Percentiles rank a stretch among this genome's conserved stretches.
These are phyloP conservation scores for Chrysina gloriosa DNA, from an alignment of 2,888 invertebrate species.

Conservation along the genomic window DNA sequence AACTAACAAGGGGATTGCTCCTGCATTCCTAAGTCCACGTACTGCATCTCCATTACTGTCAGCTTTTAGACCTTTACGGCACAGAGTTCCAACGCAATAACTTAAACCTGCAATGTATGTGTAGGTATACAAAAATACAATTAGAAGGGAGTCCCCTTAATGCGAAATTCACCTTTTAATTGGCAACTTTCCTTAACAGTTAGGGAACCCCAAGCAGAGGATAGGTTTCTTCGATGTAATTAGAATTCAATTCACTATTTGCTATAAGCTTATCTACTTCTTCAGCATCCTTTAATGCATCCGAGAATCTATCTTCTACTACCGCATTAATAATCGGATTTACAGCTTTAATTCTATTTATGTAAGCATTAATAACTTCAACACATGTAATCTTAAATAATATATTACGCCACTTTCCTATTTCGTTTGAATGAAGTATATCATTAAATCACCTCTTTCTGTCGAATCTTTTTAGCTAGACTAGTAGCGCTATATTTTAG, in stretches of 20 bases:
- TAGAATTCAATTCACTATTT: constrained; percentile 21
- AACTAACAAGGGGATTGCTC: constrained; percentile 72
- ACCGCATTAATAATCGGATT: constrained; percentile 85
- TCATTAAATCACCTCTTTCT: constrained; percentile 68
- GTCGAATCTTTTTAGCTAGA: constrained; percentile 77
- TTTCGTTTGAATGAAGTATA: not conserved
- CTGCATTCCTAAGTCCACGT: constrained; percentile 66
- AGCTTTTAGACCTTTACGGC: constrained; percentile 61
- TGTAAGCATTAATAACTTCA: constrained; percentile 77
- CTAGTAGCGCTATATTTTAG: constrained; percentile 77
- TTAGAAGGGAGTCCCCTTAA: not conserved
- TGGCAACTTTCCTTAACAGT: constrained; percentile 85
- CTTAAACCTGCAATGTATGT: constrained; percentile 57
- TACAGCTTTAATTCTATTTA: constrained; percentile 80
- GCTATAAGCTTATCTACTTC: constrained; percentile 74
- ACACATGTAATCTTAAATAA: constrained; percentile 74
- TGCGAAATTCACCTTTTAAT: constrained; percentile 70
- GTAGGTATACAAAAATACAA: not conserved
- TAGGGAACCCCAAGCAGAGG: constrained; percentile 86
- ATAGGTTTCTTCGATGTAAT: constrained; percentile 59
- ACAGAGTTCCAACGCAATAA: constrained; percentile 56
- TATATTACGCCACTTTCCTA: not conserved
- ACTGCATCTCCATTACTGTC: constrained; percentile 68
- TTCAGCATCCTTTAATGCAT: constrained; percentile 79
- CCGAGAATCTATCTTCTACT: constrained; percentile 80